Percentiles rank a stretch among this genome's conserved stretches.
Conservation (phyloP, 2,113 vertebrate genomes). For the Myanophis thanlyinensis region DNA sequence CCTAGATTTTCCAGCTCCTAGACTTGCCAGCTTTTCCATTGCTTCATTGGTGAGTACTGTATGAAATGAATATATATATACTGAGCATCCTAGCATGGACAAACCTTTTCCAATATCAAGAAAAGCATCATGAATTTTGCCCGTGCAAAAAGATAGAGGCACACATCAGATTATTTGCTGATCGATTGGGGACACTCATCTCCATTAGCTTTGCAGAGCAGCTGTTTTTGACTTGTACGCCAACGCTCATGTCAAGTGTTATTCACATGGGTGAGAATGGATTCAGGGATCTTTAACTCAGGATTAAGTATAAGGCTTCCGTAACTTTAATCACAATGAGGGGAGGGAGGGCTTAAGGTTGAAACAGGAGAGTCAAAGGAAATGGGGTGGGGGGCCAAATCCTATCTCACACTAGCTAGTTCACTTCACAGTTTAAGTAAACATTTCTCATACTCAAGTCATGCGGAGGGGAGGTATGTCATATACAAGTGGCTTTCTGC, state of each 20-base stretch:
- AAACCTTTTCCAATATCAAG: neutral
- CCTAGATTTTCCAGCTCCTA: neutral
- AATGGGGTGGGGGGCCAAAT: conserved; percentile 37
- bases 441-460: conserved; percentile 71
- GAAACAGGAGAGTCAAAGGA: conserved; percentile 59
- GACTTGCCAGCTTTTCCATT: neutral
- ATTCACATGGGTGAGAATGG: conserved; percentile 31
- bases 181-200: neutral
- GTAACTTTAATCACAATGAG: conserved; percentile 65
- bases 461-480: conserved; percentile 36
- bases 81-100: neutral
- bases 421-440: conserved; percentile 72
- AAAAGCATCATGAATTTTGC: neutral
- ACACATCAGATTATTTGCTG: neutral
- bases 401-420: conserved; percentile 69
- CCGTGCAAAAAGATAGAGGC: neutral
- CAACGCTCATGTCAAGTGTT: neutral
- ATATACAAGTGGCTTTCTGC: conserved; percentile 63
- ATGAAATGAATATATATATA: neutral
- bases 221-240: neutral
- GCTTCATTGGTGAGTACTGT: neutral
- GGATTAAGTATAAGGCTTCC: conserved; percentile 52
- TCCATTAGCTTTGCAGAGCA: neutral
- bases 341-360: conserved; percentile 45
- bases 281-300: conserved; percentile 31